phyloP scores from a whole-genome alignment of 2,797 vertebrate genomes.

The Rhinatrema bivittatum region DNA sequence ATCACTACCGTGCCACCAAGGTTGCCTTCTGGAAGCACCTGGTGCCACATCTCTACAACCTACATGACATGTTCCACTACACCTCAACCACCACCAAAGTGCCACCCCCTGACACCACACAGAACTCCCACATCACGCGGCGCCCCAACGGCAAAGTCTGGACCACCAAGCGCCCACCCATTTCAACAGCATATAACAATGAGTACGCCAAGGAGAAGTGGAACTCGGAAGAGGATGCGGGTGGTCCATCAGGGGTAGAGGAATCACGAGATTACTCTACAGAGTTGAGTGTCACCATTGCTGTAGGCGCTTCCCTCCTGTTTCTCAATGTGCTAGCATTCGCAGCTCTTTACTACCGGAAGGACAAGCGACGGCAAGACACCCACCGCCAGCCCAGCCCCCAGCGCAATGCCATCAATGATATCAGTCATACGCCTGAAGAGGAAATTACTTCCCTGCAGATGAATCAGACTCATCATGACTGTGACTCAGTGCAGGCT shows the following conservation, averaged over 20 bases:
- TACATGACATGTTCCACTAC: slow-evolving; percentile 98
- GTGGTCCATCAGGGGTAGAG: slow-evolving; percentile 80
- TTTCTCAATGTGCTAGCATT: slow-evolving; percentile 96
- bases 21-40: slow-evolving; percentile 98
- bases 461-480: slow-evolving; percentile 86
- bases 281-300: slow-evolving; percentile 94
- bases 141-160: slow-evolving; percentile 80
- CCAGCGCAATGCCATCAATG: slow-evolving; percentile 69
- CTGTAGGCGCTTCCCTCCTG: slow-evolving; percentile 89
- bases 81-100: slow-evolving; percentile 97
- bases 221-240: slow-evolving; percentile 73
- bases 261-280: slow-evolving; percentile 95
- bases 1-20: slow-evolving; percentile 97
- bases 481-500: slow-evolving; percentile 79
- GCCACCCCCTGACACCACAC: slow-evolving; percentile 87
- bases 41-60: slow-evolving; percentile 95
- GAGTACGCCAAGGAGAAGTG: slow-evolving; percentile 81
- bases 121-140: slow-evolving; percentile 88
- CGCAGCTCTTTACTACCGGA: slow-evolving; percentile 93
- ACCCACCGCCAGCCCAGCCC: slow-evolving; percentile 83
- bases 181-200: slow-evolving; percentile 88
- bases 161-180: slow-evolving; percentile 91
- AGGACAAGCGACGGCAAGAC: slow-evolving; percentile 93
- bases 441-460: slow-evolving; percentile 95
- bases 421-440: slow-evolving; percentile 79